Evolutionary conservation across 1,140 invertebrate species (phyloP).

Genomic region (Sitophilus oryzae): DNA sequence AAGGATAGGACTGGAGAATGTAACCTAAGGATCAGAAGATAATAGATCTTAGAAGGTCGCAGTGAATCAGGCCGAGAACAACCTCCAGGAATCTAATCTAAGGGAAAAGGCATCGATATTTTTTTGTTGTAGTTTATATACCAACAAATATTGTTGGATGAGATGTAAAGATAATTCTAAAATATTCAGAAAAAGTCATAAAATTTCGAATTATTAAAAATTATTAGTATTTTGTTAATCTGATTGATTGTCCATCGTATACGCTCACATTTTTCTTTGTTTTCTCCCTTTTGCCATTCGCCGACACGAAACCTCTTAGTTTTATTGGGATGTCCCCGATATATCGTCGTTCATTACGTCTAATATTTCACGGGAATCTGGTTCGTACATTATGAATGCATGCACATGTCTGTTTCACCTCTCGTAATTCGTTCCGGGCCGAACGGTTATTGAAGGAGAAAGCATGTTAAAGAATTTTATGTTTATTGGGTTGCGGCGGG

Average conservation of each 20-base stretch:
- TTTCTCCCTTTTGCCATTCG: not conserved
- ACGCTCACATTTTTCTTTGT: not conserved
- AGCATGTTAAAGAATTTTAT: constrained; percentile 4
- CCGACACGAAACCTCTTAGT: not conserved
- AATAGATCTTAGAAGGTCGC: too few relatives aligned
- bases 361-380: constrained; percentile 11
- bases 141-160: too few relatives aligned
- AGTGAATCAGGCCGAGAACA: too few relatives aligned
- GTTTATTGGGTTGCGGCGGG: constrained; percentile 5
- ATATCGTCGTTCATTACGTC: constrained; percentile 6
- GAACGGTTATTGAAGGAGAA: constrained; percentile 6
- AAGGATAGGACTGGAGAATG: too few relatives aligned
- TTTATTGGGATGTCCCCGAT: constrained; percentile 4
- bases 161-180: too few relatives aligned
- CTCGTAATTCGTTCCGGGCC: constrained; percentile 4
- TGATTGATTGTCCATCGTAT: not conserved
- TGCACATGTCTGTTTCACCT: constrained; percentile 13
- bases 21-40: too few relatives aligned
- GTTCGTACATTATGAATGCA: constrained; percentile 10
- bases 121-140: too few relatives aligned
- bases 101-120: too few relatives aligned
- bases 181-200: too few relatives aligned
- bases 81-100: too few relatives aligned
- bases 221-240: too few relatives aligned
- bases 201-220: too few relatives aligned